These are phyloP conservation scores for Nomada lathburiana DNA, from an alignment of 2,888 invertebrate genomes.

Conservation along the genomic window DNA sequence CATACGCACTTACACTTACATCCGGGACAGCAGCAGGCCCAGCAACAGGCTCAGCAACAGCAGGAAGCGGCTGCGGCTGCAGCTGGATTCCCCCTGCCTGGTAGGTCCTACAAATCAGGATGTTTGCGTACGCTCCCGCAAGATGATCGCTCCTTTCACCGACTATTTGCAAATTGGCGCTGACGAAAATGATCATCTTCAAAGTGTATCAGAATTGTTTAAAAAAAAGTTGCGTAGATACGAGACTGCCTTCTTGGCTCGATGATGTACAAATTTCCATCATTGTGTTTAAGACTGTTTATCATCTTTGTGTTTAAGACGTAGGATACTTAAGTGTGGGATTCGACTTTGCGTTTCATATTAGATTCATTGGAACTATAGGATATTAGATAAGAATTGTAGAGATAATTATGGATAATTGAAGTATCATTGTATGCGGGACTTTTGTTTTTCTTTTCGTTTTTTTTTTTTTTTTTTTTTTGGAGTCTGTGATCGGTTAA, in stretches of 20 bases:
- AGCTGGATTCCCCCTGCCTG: constrained; percentile 84
- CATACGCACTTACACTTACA: constrained; percentile 95
- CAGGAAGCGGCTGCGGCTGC: constrained; percentile 87
- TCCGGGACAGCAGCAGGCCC: constrained; percentile 90
- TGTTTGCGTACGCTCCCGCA: constrained; percentile 68
- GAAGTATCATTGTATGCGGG: background rate
- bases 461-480: background rate
- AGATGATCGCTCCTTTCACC: constrained; percentile 61
- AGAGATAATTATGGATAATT: background rate
- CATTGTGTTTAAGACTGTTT: background rate
- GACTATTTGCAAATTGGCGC: constrained; percentile 21
- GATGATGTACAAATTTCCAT: background rate
- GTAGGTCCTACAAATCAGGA: constrained; percentile 81
- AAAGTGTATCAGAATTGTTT: background rate
- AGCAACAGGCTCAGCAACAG: constrained; percentile 87
- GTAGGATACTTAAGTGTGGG: background rate
- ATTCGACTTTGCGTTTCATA: background rate
- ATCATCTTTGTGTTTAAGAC: background rate
- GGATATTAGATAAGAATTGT: background rate
- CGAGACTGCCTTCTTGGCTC: background rate
- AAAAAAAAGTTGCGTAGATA: background rate
- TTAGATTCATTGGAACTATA: background rate
- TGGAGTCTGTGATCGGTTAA: constrained; percentile 34
- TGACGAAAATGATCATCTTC: background rate
- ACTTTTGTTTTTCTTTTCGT: constrained; percentile 4